These are phyloP conservation scores for Thamnophis sirtalis DNA, from an alignment of 2,113 vertebrate species.

Conservation along the genomic window DNA sequence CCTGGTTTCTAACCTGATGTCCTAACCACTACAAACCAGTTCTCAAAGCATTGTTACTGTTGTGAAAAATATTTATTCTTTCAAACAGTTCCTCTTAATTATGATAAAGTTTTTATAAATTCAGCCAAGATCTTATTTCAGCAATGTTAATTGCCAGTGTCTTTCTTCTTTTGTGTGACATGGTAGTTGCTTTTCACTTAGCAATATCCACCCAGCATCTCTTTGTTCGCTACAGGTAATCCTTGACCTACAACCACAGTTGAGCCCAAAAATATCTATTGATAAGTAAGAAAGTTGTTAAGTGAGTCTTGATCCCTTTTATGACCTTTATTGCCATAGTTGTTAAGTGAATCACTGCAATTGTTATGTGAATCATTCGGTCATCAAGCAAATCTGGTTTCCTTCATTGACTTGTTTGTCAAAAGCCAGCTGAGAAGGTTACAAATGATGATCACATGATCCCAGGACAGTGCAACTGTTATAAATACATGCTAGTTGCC, in stretches of 20 bases:
- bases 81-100: constrained; percentile 13
- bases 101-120: neutral
- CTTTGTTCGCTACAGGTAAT: neutral
- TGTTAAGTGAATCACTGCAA: neutral
- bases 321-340: neutral
- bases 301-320: neutral
- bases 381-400: neutral
- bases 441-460: neutral
- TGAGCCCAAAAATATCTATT: neutral
- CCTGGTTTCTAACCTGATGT: neutral
- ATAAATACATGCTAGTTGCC: neutral
- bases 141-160: neutral
- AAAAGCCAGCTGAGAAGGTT: neutral
- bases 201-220: neutral
- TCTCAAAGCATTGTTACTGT: neutral
- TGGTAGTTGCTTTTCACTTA: neutral
- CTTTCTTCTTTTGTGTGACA: neutral
- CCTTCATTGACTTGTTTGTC: neutral
- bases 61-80: neutral
- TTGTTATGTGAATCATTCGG: neutral
- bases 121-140: neutral
- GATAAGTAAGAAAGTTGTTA: neutral
- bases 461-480: neutral
- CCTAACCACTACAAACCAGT: neutral
- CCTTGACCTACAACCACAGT: neutral